Conservation (phyloP, 2,888 invertebrate species). For the Cataglyphis albicans region DNA sequence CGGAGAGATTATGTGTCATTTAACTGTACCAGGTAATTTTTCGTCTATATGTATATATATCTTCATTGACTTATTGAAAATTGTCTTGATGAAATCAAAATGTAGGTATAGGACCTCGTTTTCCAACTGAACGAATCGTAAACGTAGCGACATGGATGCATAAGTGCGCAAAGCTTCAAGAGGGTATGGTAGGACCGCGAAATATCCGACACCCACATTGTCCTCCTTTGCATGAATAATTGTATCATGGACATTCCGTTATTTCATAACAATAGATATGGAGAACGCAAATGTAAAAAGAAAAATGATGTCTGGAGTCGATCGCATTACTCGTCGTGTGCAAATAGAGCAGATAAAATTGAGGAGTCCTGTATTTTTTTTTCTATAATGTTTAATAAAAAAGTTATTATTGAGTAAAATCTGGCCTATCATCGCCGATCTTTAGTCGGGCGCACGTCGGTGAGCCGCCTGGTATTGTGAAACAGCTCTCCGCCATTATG, state of each 20-base stretch:
- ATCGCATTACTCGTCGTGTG: too few species aligned
- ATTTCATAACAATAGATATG: not conserved
- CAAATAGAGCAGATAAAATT: too few species aligned
- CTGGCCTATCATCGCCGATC: too few species aligned
- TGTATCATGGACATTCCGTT: conserved; percentile 27
- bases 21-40: conserved; percentile 80
- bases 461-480: too few species aligned
- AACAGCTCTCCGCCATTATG: too few species aligned
- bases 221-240: conserved; percentile 88
- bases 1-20: conserved; percentile 70
- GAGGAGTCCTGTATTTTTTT: too few species aligned
- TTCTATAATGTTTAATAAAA: too few species aligned
- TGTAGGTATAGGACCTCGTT: conserved; percentile 82
- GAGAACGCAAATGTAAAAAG: not conserved
- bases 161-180: conserved; percentile 87
- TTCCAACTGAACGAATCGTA: conserved; percentile 80
- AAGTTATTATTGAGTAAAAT: too few species aligned
- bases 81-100: conserved; percentile 2
- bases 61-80: not conserved
- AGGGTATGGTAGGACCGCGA: conserved; percentile 90
- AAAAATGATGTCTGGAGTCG: not conserved
- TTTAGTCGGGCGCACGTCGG: too few species aligned
- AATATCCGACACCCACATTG: conserved; percentile 90
- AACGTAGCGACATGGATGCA: conserved; percentile 83
- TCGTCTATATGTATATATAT: conserved; percentile 5